Evolutionary conservation across 1,140 invertebrate species (phyloP).

Genomic region (Lasaia peninsularis): DNA sequence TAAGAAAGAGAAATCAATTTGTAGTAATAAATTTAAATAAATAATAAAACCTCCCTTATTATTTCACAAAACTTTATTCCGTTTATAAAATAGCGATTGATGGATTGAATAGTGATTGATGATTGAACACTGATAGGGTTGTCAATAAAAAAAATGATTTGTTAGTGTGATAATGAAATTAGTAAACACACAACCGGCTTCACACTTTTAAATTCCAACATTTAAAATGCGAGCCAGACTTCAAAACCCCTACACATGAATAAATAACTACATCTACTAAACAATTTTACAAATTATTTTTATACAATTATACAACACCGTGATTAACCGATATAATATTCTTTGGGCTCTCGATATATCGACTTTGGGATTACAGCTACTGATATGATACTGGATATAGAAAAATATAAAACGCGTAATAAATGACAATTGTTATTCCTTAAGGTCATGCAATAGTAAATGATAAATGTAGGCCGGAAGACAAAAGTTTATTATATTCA

Average conservation of each 20-base stretch:
- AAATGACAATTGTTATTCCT: background rate
- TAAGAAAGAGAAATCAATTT: no score
- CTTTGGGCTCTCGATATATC: constrained; percentile 61
- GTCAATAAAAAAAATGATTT: constrained; percentile 28
- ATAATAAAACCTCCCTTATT: no score
- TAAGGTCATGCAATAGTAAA: constrained; percentile 19
- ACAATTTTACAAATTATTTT: constrained; percentile 70
- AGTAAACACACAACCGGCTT: constrained; percentile 47
- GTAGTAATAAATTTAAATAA: no score
- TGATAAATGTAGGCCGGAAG: constrained; percentile 16
- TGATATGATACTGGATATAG: constrained; percentile 4
- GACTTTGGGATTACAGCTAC: constrained; percentile 57
- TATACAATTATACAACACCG: constrained; percentile 71
- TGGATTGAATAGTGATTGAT: background rate
- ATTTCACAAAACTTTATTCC: no score
- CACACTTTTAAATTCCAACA: constrained; percentile 64
- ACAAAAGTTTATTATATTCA: constrained; percentile 22
- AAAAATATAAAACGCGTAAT: background rate
- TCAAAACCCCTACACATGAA: constrained; percentile 42
- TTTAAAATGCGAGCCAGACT: constrained; percentile 68
- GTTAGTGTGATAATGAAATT: constrained; percentile 37
- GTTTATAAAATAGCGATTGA: no score
- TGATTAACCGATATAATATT: constrained; percentile 62
- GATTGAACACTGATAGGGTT: background rate
- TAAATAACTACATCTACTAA: constrained; percentile 72